These are phyloP conservation scores for Macrosiphum euphorbiae DNA, from an alignment of 2,888 invertebrate species.

Conservation along the genomic window DNA sequence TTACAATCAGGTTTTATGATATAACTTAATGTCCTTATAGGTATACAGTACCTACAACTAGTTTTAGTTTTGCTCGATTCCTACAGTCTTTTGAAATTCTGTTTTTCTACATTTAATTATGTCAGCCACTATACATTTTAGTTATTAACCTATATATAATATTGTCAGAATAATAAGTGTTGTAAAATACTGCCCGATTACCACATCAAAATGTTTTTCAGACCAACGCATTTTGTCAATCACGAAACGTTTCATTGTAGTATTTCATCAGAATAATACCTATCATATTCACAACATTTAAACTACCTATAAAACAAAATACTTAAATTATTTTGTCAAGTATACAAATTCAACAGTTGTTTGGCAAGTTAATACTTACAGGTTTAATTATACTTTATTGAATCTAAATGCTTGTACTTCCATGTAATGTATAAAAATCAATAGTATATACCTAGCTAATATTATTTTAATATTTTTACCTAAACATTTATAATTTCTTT, in stretches of 20 bases:
- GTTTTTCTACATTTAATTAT: neutral
- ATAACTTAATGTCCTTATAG: neutral
- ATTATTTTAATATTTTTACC: neutral
- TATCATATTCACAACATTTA: neutral
- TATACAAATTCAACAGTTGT: neutral
- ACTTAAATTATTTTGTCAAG: neutral
- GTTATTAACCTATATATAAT: neutral
- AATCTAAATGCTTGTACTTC: neutral
- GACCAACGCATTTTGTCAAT: neutral
- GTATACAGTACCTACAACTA: neutral
- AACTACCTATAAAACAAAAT: neutral
- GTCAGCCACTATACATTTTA: neutral
- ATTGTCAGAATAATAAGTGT: neutral
- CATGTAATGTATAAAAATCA: too few species aligned
- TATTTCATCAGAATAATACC: neutral
- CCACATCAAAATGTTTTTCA: neutral
- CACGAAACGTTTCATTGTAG: neutral
- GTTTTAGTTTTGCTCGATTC: neutral
- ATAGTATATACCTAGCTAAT: neutral
- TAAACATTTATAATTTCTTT: neutral
- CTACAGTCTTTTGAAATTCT: neutral
- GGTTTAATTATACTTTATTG: neutral
- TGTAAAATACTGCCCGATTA: neutral
- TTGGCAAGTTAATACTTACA: neutral
- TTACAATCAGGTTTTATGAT: neutral